phyloP scores from a whole-genome alignment of 2,113 vertebrate genomes.

The Manacus vitellinus region DNA sequence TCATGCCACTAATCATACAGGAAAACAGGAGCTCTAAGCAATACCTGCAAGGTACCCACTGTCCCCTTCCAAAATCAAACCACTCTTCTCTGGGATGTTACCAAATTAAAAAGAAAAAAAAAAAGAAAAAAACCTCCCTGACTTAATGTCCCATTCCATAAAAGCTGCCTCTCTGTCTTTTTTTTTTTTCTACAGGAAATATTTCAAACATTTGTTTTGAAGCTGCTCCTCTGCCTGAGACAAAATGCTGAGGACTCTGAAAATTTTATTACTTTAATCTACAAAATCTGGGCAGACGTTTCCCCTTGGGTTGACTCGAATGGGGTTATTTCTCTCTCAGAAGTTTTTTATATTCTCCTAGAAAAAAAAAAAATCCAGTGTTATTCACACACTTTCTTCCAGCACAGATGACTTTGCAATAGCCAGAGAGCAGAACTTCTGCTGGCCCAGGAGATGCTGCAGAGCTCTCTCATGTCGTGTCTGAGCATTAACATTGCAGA shows the following conservation, averaged over 20 bases:
- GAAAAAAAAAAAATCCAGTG: background rate
- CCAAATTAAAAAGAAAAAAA: background rate
- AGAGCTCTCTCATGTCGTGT: background rate
- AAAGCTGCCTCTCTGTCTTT: background rate
- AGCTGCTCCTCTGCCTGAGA: background rate
- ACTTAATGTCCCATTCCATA: background rate
- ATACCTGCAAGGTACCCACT: background rate
- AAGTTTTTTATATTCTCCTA: background rate
- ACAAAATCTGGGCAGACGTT: conserved; percentile 20
- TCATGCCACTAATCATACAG: background rate
- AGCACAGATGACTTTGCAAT: background rate
- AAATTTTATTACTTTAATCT: conserved; percentile 49
- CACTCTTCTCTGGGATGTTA: background rate
- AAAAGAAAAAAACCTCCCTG: background rate
- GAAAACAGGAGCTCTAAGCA: background rate
- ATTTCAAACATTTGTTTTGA: conserved; percentile 33
- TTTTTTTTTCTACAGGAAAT: background rate
- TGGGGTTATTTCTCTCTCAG: background rate
- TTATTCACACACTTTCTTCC: background rate
- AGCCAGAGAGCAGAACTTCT: background rate
- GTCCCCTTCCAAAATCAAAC: background rate
- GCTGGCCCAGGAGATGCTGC: background rate
- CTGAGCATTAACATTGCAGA: background rate
- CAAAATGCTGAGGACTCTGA: conserved; percentile 33
- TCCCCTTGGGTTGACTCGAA: conserved; percentile 2